Base-by-base conservation (phyloP, 2,888 invertebrate species). In the Scaeva pyrastri region DNA sequence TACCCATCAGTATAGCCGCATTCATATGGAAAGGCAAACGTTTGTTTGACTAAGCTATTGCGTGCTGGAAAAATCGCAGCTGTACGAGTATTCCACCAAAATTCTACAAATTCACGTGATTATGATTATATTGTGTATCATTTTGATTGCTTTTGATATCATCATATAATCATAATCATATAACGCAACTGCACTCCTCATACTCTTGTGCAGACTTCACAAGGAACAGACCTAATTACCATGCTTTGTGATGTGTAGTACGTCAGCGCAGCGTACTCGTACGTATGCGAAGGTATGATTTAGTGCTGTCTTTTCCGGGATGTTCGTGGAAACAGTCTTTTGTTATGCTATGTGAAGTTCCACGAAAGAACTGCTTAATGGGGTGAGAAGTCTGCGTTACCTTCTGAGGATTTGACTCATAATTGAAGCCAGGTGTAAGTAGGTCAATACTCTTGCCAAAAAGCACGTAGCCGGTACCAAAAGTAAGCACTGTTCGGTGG, bases 211-310 rank as follows among this genome's bases (percentile, higher is more conserved):
- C n/a, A 10, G 4, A 39, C 19, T 72, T 52, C 72, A 81, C 41
- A 76, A 81, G 85, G 81, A 81, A 81, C 76, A 62, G 12, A 66
- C 58, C 72, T 85, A 68, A 85, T 81, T 76, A 81, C 66, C 43
- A 50, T 72, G 75, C 31, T 36, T 48, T 52, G 58, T 68, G 31
- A 21, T 75, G 66, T 62, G 55, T 68, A 50, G 2, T n/a, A n/a
- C n/a, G n/a, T n/a, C n/a, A n/a, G n/a, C n/a, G n/a, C n/a, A n/a
- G n/a, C n/a, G n/a, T n/a, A n/a, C n/a, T n/a, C n/a, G n/a, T n/a
- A n/a, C n/a, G n/a, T n/a, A n/a, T n/a, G 31, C 31, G 31, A 31
- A 31, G 8, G 39, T 66, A 85, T 64, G 84, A 72, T 41, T 58
- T 41, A 58, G 43, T 43, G 60, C 5, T 77, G 45, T 70, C 39